phyloP scores from a whole-genome alignment of 2,888 invertebrate species.

The Ceramica pisi region DNA sequence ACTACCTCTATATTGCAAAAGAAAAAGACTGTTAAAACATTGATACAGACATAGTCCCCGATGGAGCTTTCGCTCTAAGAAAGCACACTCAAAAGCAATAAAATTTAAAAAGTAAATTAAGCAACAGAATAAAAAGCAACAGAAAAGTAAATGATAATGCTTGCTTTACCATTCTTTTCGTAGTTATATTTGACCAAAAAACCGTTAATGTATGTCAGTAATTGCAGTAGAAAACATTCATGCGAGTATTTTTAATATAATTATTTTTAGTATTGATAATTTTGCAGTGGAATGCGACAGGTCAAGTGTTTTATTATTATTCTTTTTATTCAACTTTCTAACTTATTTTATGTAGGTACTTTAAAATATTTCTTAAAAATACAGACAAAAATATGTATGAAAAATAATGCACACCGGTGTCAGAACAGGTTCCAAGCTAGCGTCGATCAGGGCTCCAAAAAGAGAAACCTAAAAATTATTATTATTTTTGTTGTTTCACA shows the following conservation, averaged over 20 bases:
- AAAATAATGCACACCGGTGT: too few species aligned
- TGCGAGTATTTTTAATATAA: neutral
- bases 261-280: too few species aligned
- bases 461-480: too few species aligned
- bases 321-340: too few species aligned
- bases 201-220: neutral
- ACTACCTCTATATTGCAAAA: neutral
- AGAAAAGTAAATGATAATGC: neutral
- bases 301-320: neutral
- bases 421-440: too few species aligned
- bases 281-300: neutral
- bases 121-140: neutral
- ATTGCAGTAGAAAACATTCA: slow-evolving; percentile 31
- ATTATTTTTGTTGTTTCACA: slow-evolving; percentile 4
- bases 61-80: neutral
- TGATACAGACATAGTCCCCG: too few species aligned
- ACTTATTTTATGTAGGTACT: too few species aligned
- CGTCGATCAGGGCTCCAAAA: too few species aligned
- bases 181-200: neutral
- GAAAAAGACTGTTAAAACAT: neutral
- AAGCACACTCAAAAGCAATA: neutral
- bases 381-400: too few species aligned
- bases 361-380: too few species aligned
- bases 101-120: neutral
- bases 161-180: neutral